Conservation (phyloP, 2,888 invertebrate genomes). For the Idaea straminata region DNA sequence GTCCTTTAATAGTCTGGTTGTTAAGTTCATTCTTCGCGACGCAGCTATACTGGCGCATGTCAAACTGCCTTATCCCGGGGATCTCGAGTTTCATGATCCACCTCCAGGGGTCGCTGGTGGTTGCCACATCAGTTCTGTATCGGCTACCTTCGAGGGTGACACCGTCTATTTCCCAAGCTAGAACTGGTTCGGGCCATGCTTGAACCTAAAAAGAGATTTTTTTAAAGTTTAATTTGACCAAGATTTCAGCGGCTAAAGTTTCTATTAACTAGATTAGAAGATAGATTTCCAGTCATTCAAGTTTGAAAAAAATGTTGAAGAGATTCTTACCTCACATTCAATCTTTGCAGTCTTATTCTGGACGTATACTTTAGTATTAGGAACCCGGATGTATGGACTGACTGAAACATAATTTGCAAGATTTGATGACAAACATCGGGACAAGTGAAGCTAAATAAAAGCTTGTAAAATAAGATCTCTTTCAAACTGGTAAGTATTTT, state of each 20-base stretch:
- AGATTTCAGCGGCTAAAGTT: no score
- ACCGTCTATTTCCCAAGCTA: conserved; percentile 93
- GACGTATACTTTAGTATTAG: conserved; percentile 87
- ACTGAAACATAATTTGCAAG: conserved; percentile 76
- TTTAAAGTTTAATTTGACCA: not conserved
- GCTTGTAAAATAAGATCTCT: no score
- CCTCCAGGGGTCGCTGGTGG: conserved; percentile 76
- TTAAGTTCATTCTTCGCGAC: conserved; percentile 91
- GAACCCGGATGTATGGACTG: conserved; percentile 90
- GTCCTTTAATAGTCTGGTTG: conserved; percentile 87
- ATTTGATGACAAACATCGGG: not conserved
- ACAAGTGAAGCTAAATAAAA: no score
- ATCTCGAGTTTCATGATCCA: conserved; percentile 90
- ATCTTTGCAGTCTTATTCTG: conserved; percentile 85
- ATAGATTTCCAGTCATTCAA: not conserved
- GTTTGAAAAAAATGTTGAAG: not conserved
- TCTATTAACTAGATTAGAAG: no score
- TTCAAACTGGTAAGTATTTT: no score
- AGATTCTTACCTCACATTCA: conserved; percentile 84
- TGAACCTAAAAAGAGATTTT: conserved; percentile 80
- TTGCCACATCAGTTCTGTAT: conserved; percentile 57
- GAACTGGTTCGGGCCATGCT: conserved; percentile 91
- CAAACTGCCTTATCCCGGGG: conserved; percentile 82
- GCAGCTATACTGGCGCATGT: conserved; percentile 90
- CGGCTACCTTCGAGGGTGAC: conserved; percentile 82